Conservation (phyloP, 1,140 invertebrate genomes). For the Drosophila sucinea region DNA sequence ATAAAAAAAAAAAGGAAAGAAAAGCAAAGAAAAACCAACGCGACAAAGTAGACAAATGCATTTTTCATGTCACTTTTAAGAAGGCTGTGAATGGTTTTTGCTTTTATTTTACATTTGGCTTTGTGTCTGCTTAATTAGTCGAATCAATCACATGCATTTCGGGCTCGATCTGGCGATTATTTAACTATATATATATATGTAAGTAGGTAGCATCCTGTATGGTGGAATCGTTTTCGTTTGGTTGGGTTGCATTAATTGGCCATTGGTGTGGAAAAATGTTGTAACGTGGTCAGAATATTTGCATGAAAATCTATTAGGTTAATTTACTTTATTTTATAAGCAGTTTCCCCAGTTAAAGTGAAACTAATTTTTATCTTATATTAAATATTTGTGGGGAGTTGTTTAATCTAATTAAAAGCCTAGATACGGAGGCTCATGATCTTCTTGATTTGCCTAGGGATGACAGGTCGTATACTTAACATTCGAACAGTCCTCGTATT, state of each 20-base stretch:
- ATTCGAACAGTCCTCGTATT: too few relatives aligned
- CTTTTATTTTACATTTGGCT: background rate
- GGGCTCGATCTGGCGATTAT: slow-evolving; percentile 30
- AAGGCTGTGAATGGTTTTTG: slow-evolving; percentile 10
- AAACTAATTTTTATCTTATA: too few relatives aligned
- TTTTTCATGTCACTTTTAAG: slow-evolving; percentile 40
- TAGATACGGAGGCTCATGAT: too few relatives aligned
- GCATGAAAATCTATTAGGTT: too few relatives aligned
- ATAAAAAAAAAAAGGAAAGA: background rate
- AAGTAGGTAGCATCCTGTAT: background rate
- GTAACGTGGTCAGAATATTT: background rate
- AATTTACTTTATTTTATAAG: too few relatives aligned
- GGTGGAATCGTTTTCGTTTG: too few relatives aligned
- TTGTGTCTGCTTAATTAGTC: slow-evolving; percentile 31
- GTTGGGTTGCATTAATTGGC: slow-evolving; percentile 25
- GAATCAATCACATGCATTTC: slow-evolving; percentile 46
- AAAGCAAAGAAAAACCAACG: slow-evolving; percentile 12
- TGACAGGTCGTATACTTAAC: too few relatives aligned
- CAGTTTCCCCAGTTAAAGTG: too few relatives aligned
- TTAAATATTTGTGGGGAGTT: too few relatives aligned
- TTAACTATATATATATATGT: background rate
- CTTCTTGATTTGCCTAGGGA: too few relatives aligned
- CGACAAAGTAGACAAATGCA: slow-evolving; percentile 22
- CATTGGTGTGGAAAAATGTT: slow-evolving; percentile 29
- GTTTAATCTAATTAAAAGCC: too few relatives aligned